Base-by-base conservation (phyloP, 2,113 vertebrate genomes). In the Festucalex cinctus region DNA sequence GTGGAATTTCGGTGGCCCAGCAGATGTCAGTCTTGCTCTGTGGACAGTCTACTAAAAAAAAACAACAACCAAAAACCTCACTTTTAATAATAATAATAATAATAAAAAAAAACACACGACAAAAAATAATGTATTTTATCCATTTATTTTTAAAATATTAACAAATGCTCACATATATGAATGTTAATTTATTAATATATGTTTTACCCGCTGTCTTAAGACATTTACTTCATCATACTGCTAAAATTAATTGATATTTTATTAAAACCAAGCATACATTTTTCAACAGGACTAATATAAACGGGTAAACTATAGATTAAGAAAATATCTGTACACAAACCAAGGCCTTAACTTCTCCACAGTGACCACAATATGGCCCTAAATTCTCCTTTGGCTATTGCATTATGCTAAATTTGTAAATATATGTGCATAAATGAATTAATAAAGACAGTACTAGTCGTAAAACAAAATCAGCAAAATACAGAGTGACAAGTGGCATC, bases 1-100 rank as follows among this genome's bases (percentile, higher is more conserved):
- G 24, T 8, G 44, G 62, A 20, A 10, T 0, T 4, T 1, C 9
- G 9, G 14, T 7, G 8, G n/a, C 48, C 72, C 86, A 78, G 82
- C 66, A 88, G 89, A 66, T 80, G 88, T 81, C 89, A 90, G 82
- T 82, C 39, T 86, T 86, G 78, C 75, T 79, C 86, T 78, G 41
- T 56, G 53, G 39, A 71, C 36, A 12, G 60, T 13, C 10, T 39
- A 12, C 20, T 20, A 1, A 0, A 43, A 62, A 66, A 35, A 12
- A 26, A 0, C 6, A 8, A n/a, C 10, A 13, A 61, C 39, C 56
- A 46, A 10, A n/a, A 0, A 3, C 19, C 41, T 12, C 2, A 13
- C 20, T 53, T 26, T 13, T 12, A 53, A 53, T 53, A 26, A 32
- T n/a, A 32, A 32, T 32, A 32, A 32, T 2, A 32, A 32, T 32